Evolutionary conservation across 2,113 vertebrate genomes (phyloP).

Genomic region (Corynorhinus townsendii): DNA sequence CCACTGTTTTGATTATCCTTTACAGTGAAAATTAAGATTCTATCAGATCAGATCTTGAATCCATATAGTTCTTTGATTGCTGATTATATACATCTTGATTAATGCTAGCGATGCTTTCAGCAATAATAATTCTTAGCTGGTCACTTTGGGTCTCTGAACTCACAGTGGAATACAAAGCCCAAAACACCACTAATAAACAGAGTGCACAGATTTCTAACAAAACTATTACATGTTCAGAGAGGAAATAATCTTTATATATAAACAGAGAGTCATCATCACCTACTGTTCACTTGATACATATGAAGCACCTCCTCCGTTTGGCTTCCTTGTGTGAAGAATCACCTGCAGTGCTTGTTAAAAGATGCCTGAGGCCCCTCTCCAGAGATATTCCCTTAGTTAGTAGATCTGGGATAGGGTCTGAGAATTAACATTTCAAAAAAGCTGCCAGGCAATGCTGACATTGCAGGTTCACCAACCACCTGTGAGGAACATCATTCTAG

Average conservation of each 20-base stretch:
- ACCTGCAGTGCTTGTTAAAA: background rate
- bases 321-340: background rate
- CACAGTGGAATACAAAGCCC: background rate
- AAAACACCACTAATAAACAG: background rate
- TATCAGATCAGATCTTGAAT: background rate
- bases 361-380: background rate
- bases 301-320: background rate
- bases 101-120: background rate
- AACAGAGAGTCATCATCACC: background rate
- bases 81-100: background rate
- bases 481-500: background rate
- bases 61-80: background rate
- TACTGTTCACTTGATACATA: background rate
- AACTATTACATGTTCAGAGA: background rate
- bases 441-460: background rate
- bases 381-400: background rate
- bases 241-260: background rate
- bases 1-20: background rate
- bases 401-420: background rate
- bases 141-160: background rate
- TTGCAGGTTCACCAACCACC: background rate
- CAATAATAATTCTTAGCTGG: background rate
- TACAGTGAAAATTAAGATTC: slow-evolving; percentile 12
- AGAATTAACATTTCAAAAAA: background rate
- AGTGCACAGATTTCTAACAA: background rate